Conservation (phyloP, 92 coral and sea anemone species). For the Porites lobata region DNA sequence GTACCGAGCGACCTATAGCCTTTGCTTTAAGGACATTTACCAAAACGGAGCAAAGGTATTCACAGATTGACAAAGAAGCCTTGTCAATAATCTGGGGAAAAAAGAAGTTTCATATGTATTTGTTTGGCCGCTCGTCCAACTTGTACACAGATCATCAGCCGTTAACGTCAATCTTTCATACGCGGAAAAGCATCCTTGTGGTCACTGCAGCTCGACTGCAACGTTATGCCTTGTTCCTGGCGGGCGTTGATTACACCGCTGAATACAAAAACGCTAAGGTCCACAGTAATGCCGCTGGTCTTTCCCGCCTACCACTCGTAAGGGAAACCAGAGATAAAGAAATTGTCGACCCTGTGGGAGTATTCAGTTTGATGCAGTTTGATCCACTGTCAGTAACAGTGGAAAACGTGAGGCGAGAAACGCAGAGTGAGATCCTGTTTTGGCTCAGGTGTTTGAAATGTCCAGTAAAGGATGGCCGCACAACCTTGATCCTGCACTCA, state of each 20-base stretch:
- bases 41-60: conserved; percentile 60
- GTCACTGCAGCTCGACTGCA: conserved; percentile 60
- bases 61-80: conserved; percentile 70
- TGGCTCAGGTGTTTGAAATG: conserved; percentile 14
- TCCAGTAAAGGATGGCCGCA: conserved; percentile 32
- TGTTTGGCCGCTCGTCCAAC: conserved; percentile 23
- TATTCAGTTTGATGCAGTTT: conserved; percentile 4
- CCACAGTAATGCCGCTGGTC: conserved; percentile 23
- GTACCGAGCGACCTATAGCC: conserved; percentile 50
- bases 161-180: conserved; percentile 36
- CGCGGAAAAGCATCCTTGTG: conserved; percentile 57
- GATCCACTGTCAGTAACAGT: neutral
- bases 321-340: neutral
- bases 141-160: conserved; percentile 41
- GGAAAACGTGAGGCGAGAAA: conserved; percentile 18
- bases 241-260: conserved; percentile 17
- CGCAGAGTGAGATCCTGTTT: conserved; percentile 20
- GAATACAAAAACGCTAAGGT: conserved; percentile 20
- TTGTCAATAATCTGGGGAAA: neutral
- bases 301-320: conserved; percentile 21
- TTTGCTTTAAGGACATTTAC: conserved; percentile 34
- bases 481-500: neutral
- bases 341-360: neutral
- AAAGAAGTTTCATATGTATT: conserved; percentile 37
- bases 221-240: conserved; percentile 34